Evolutionary conservation across 2,888 invertebrate genomes (phyloP).

Genomic region (Nebria brevicollis): DNA sequence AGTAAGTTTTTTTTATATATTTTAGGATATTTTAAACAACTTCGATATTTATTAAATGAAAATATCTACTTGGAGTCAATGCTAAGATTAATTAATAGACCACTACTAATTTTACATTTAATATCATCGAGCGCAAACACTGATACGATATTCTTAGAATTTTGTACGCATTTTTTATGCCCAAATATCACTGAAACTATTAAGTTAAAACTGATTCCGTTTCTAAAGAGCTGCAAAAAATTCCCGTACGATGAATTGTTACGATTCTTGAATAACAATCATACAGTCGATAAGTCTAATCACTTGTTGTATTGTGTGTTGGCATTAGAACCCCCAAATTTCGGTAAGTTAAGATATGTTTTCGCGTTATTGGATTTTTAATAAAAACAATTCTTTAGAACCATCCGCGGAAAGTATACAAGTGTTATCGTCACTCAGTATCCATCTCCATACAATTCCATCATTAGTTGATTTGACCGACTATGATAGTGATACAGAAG

Average conservation of each 20-base stretch:
- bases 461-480: constrained; percentile 65
- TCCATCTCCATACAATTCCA: constrained; percentile 60
- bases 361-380: constrained; percentile 23
- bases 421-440: constrained; percentile 67
- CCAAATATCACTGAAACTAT: constrained; percentile 75
- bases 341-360: constrained; percentile 65
- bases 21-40: constrained; percentile 77
- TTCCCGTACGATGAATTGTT: constrained; percentile 66
- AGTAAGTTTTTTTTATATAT: constrained; percentile 47
- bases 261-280: constrained; percentile 57
- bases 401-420: constrained; percentile 66
- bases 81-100: constrained; percentile 79
- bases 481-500: constrained; percentile 69
- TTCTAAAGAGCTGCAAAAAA: constrained; percentile 65
- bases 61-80: constrained; percentile 74
- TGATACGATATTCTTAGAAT: constrained; percentile 66
- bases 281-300: constrained; percentile 63
- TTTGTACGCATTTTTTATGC: constrained; percentile 74
- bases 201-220: constrained; percentile 76
- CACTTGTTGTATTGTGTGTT: constrained; percentile 75
- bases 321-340: constrained; percentile 72
- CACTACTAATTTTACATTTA: constrained; percentile 70
- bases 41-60: constrained; percentile 79
- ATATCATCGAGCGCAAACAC: constrained; percentile 64
- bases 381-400: constrained; percentile 58